A percentile compares a stretch with the other conserved stretches of the same genome.
Conservation (phyloP, 2,888 invertebrate species). For the Rhamphomyia laevipes region DNA sequence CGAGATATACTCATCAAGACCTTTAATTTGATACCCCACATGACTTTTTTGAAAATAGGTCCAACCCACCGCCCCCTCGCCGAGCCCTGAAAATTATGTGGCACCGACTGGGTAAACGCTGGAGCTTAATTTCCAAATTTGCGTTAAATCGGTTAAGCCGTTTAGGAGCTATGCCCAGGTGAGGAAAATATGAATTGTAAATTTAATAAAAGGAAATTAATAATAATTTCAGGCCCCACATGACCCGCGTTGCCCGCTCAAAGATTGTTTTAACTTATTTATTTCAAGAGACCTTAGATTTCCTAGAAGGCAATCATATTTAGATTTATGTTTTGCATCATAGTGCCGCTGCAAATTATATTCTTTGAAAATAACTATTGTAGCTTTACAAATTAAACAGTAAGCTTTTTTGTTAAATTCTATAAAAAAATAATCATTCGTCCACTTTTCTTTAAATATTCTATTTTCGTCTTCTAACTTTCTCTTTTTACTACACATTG, state of each 20-base stretch:
- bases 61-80: no score
- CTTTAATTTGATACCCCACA: no score
- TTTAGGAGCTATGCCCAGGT: no score
- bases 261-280: background rate
- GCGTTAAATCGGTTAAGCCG: no score
- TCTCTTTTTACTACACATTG: conserved; percentile 1
- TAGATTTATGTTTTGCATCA: conserved; percentile 1
- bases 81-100: no score
- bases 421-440: conserved; percentile 1
- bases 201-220: no score
- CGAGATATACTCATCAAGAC: no score
- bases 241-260: background rate
- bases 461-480: background rate
- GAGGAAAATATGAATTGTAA: no score
- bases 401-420: conserved; percentile 3
- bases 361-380: conserved; percentile 3
- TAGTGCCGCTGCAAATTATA: conserved; percentile 4
- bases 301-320: conserved; percentile 4
- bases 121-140: no score
- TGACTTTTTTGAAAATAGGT: no score
- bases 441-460: conserved; percentile 2
- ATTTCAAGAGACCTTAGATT: conserved; percentile 1
- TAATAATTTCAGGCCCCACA: no score
- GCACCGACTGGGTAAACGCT: no score
- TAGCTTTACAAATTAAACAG: conserved; percentile 4